Percentiles rank a stretch among this genome's conserved stretches.
Evolutionary conservation across 1,140 invertebrate genomes (phyloP).

Genomic region (Drosophila simulans): DNA sequence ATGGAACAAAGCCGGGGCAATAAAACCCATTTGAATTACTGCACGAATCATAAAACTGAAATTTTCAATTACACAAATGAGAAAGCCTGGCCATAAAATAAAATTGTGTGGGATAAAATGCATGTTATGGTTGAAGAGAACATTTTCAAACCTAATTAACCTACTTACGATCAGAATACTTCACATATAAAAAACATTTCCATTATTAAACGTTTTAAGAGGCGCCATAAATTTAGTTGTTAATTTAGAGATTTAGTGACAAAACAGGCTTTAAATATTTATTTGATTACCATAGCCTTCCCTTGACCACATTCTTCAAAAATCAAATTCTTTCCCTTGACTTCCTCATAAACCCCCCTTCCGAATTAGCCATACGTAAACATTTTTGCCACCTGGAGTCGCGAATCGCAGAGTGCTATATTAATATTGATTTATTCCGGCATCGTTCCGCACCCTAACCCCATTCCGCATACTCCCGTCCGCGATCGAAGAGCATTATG

Average conservation of each 20-base stretch:
- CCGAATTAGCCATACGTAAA: neutral
- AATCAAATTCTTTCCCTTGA: slow-evolving; percentile 8
- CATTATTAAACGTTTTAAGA: no score
- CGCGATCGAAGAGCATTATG: slow-evolving; percentile 36
- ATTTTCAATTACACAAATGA: neutral
- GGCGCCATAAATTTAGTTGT: no score
- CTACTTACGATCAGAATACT: neutral
- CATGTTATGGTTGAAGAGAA: neutral
- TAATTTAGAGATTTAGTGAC: no score
- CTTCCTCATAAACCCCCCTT: neutral
- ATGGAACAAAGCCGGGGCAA: slow-evolving; percentile 8
- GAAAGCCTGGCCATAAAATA: slow-evolving; percentile 2
- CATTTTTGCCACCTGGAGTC: slow-evolving; percentile 34
- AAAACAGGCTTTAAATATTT: no score
- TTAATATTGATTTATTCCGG: slow-evolving; percentile 50
- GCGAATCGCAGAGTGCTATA: slow-evolving; percentile 31
- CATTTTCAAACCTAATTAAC: no score
- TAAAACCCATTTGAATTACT: slow-evolving; percentile 7
- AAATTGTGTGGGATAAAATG: neutral
- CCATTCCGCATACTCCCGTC: slow-evolving; percentile 54
- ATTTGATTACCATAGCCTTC: neutral
- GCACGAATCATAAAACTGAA: neutral
- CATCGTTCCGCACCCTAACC: slow-evolving; percentile 69
- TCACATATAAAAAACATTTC: no score
- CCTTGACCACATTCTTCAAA: neutral